Evolutionary conservation across 2,888 invertebrate genomes (phyloP), one percentile per base, ranked within the genome.

Genomic region (Brachyopa scutellaris): DNA sequence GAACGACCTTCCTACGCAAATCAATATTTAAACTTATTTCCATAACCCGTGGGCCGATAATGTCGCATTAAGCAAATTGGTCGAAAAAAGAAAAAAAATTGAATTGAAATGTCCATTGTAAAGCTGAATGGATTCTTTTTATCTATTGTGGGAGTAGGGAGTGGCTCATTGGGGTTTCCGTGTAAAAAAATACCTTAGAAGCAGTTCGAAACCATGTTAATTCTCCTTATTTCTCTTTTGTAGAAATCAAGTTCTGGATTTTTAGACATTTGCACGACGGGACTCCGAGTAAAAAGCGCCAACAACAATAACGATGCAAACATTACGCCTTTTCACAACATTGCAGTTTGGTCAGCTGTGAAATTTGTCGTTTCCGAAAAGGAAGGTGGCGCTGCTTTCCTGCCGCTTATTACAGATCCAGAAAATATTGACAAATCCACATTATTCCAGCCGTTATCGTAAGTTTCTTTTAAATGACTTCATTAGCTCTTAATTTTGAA

Each of bases 341-440:
- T 97, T 89, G 97, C 97, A 1, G 97, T 97, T 1, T 97, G 97
- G 97, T 97, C 97, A 13, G 97, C 97, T 0, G 94, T 97, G 1
- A 96, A 96, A 89, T 95, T 97, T 88, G 94, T 95, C 5, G 93
- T 95, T 15, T 94, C 95, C 82, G 91, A 92, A 9, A 90, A 91
- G 21, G 93, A 93, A 84, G 92, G 93, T 64, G 92, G 92, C 42
- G 91, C 91, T 2, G 97, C 97, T 31, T 97, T 97, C 88, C 91
- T 97, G 84, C 97, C 97, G 2, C 91, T 97, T 8, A 95, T 95
- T 80, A 95, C 95, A 45, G 96, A 96, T 90, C 95, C 96, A 1
- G 95, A 95, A 86, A 94, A 94, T 85, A 93, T 95, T 84, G 95
- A 95, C 88, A 94, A 95, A 89, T 93, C 93, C 85, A 92, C 93